Evolutionary conservation across 2,797 vertebrate genomes (phyloP).

Genomic region (Etheostoma perlongum): DNA sequence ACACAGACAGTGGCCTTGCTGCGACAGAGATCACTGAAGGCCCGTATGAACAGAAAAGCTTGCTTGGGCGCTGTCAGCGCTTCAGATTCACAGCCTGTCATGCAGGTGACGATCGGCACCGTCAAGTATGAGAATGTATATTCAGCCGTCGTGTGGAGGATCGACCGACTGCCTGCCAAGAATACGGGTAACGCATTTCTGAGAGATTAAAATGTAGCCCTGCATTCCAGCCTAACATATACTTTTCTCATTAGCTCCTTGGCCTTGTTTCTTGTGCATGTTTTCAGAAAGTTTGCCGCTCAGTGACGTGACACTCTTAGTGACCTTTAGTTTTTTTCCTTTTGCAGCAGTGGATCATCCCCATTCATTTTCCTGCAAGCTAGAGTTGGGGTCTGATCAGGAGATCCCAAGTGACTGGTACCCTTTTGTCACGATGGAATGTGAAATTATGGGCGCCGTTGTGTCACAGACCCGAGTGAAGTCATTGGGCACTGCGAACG

Average conservation of each 20-base stretch:
- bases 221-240: background rate
- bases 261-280: background rate
- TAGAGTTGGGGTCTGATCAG: conserved; percentile 97
- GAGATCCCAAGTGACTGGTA: conserved; percentile 95
- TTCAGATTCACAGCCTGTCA: conserved; percentile 89
- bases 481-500: conserved; percentile 91
- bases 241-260: conserved; percentile 4
- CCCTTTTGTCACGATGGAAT: conserved; percentile 93
- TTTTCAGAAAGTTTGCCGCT: conserved; percentile 39
- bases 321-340: conserved; percentile 37
- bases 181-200: conserved; percentile 89
- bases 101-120: conserved; percentile 94
- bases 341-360: conserved; percentile 91
- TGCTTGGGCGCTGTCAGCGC: conserved; percentile 91
- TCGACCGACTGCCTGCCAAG: conserved; percentile 96
- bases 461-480: conserved; percentile 91
- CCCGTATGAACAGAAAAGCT: conserved; percentile 94
- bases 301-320: conserved; percentile 6
- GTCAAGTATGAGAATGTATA: conserved; percentile 97
- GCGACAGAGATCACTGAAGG: conserved; percentile 94
- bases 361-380: conserved; percentile 95
- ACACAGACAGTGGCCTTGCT: conserved; percentile 89
- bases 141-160: conserved; percentile 95
- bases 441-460: conserved; percentile 87
- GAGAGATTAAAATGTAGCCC: background rate